A percentile compares a stretch with the other conserved stretches of the same genome.
phyloP scores from a whole-genome alignment of 2,888 invertebrate species.

The Diarsia rubi region DNA sequence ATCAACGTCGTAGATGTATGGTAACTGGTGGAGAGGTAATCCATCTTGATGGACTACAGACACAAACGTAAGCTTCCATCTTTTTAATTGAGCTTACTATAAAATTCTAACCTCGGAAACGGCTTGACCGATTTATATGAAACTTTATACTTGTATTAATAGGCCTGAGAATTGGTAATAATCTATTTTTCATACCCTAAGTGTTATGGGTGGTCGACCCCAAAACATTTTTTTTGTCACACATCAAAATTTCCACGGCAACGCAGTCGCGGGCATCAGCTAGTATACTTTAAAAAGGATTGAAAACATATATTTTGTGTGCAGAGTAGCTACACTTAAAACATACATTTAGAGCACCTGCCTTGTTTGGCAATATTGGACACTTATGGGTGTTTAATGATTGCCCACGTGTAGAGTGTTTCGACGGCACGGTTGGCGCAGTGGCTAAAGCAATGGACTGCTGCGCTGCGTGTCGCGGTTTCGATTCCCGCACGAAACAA shows the following conservation, averaged over 20 bases:
- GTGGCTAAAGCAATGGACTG: no score
- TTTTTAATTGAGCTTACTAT: conserved; percentile 10
- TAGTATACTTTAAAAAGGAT: background rate
- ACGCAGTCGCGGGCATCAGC: no score
- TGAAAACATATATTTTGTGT: background rate
- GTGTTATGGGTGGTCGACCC: no score
- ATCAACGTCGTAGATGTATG: conserved; percentile 58
- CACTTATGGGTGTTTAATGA: background rate
- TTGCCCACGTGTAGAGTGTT: background rate
- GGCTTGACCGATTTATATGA: no score
- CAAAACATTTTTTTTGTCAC: no score
- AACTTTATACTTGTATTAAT: no score
- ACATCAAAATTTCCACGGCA: no score
- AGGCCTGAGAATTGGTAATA: no score
- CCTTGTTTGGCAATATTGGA: background rate
- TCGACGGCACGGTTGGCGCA: no score
- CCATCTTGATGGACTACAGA: conserved; percentile 27
- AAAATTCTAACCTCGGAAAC: background rate
- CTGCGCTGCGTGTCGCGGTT: no score
- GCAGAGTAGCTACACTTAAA: background rate
- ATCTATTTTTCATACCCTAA: no score
- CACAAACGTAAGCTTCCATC: conserved; percentile 14
- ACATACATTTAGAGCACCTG: background rate
- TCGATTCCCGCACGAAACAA: no score
- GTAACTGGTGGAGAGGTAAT: conserved; percentile 39